Evolutionary conservation across 1,140 invertebrate species (phyloP), one percentile per base, ranked within the genome.

Genomic region (Diachasma alloeum): DNA sequence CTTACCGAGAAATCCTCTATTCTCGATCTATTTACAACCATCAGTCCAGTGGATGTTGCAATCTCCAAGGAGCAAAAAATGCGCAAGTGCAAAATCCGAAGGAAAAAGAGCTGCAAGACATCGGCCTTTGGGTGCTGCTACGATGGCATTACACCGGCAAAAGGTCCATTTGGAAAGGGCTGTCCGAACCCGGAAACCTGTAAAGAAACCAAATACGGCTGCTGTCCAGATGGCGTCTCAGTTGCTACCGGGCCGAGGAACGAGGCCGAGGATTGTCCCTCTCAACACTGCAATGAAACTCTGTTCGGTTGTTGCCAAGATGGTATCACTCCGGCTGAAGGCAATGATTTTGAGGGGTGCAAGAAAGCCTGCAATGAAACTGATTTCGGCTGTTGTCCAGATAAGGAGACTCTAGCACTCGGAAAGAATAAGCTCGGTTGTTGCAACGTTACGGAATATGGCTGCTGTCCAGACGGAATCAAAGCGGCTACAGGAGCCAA

Each of bases 221-320:
- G 97, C 88, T 99, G 98, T 86, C 90, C 93, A 9, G 97, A 99
- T 87, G 95, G 93, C 0, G 93, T 97, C 0, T 97, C 97, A 0
- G 92, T 95, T 5, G 96, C 97, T 0, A 84, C 90, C 53, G 96
- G 96, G 8, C 88, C 91, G 0, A 91, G 95, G 17, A 89, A 92
- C 24, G 90, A 93, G 84, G 96, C 92, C 24, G 90, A 93, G 84
- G 96, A 94, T 5, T 98, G 97, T 86, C 95, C 96, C 4, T 87
- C 92, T 15, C 89, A 92, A 3, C 91, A 92, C 13, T 97, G 96
- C 82, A 91, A 92, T 0, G 93, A 94, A 82, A 95, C 94, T 0
- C 89, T 97, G 19, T 96, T 95, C 80, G 95, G 95, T 3, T 98
- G 97, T 84, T 98, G 97, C 84, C 92, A 93, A 42, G 96, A 98